Evolutionary conservation across 2,113 vertebrate genomes (phyloP), one percentile per base, ranked within the genome.

Genomic region (Pteropus alecto): DNA sequence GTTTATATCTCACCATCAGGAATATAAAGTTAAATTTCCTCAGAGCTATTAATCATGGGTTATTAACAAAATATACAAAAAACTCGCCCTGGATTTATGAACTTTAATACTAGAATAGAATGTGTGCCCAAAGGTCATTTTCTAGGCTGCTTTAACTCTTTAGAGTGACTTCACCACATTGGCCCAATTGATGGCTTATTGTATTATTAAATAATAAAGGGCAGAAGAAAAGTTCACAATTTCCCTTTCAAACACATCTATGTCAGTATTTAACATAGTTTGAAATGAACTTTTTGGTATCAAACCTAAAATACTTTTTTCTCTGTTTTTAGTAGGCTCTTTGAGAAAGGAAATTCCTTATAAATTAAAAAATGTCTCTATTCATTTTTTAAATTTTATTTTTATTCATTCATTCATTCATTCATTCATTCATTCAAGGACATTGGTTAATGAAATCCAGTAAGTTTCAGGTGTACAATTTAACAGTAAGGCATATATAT

Each of bases 31-130:
- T 94, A 93, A 93, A 93, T 92, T 78, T 89, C 22, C n/a, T 68
- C 30, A 79, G 81, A 90, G 54, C 28, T 95, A 77, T 97, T 93
- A 90, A 77, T 87, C 48, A 19, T 10, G 16, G 28, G 12, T 94
- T 94, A 95, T 94, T 97, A 93, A 87, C 38, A 96, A 95, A 96
- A 93, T 43, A 94, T 61, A 63, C 30, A 92, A 65, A 79, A 24
- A 68, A 51, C 6, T 6, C n/a, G 18, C 19, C 35, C 46, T 84
- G 33, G 21, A 18, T 89, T 96, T 82, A 89, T 70, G 35, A 74
- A 46, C 51, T 79, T 84, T 83, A 94, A 91, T 85, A 51, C 38
- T 89, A 56, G 61, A 94, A 51, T 83, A 86, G 48, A 96, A 76
- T 63, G 28, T 93, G 58, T 89, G 14, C 51, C 43, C 14, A 24